Base-by-base conservation (phyloP, 2,888 invertebrate genomes). In the Athalia circularis region DNA sequence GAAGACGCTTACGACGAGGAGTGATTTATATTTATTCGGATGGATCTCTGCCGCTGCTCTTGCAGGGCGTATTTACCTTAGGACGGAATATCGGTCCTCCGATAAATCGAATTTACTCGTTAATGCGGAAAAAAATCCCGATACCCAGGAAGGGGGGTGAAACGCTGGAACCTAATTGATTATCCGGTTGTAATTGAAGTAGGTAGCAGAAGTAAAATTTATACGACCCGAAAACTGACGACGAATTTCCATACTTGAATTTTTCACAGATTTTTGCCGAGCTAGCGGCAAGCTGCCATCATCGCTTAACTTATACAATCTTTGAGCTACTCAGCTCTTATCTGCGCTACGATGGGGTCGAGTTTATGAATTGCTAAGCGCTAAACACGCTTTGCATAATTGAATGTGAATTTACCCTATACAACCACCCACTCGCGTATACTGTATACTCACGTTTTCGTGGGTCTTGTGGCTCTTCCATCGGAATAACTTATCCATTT, bases 401-500 rank as follows among this genome's bases (percentile, higher is more conserved):
- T 82, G 65, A 79, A 80, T 82, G 80, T 72, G 81, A 83, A 83
- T 83, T 59, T 45, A 45, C 15, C 15, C 70, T 48, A 70, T 59
- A 57, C 54, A 29, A 77, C 29, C 47, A n/a, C 1, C 13, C 64
- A 81, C 79, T 81, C 47, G 29, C 29, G 68, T 74, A 57, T 59
- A 72, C 47, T 45, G 29, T 79, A 80, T 87, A 88, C 89, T 89
- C 85, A 88, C 89, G 77, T 88, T 86, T 52, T 87, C 88, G 77
- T 87, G 86, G 77, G 84, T 84, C 86, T 88, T 89, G 84, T 89
- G 87, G 83, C 88, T 88, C 81, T 89, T 89, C 89, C 89, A 89
- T 45, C 89, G 87, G 81, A 89, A 89, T 81, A 89, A 83, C 81
- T 87, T 84, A 79, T 88, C 89, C 89, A 88, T 89, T 83, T 85